A percentile compares a stretch with the other conserved stretches of the same genome.
These are phyloP conservation scores for Heterotilapia buettikoferi DNA, from an alignment of 2,113 vertebrate genomes.

Conservation along the genomic window DNA sequence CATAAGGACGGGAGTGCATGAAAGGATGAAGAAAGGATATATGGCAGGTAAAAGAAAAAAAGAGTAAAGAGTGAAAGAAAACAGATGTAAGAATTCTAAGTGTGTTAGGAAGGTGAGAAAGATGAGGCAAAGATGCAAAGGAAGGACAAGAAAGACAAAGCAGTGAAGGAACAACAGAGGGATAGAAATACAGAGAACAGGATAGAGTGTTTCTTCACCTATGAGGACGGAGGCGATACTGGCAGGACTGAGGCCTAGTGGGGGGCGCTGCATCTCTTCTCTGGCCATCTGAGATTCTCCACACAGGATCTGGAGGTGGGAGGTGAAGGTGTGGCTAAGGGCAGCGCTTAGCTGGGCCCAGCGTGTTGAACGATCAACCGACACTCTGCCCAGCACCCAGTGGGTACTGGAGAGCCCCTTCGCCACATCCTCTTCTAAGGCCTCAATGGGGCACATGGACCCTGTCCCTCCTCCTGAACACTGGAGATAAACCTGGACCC, in stretches of 20 bases:
- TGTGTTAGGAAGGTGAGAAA: neutral
- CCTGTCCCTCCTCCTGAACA: neutral
- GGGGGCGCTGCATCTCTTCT: constrained; percentile 27
- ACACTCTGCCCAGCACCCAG: constrained; percentile 32
- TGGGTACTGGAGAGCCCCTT: neutral
- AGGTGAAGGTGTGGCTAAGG: constrained; percentile 34
- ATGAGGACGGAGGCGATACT: constrained; percentile 50
- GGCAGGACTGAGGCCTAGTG: constrained; percentile 38
- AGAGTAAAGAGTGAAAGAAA: neutral
- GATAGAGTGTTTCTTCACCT: constrained; percentile 26
- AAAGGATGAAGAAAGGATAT: neutral
- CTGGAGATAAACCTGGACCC: constrained; percentile 50
- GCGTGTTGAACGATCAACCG: constrained; percentile 5
- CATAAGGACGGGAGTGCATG: neutral
- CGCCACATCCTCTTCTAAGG: constrained; percentile 19
- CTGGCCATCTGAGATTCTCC: neutral
- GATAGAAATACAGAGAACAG: neutral
- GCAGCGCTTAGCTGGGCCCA: constrained; percentile 49
- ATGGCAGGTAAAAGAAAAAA: neutral
- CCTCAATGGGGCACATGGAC: constrained; percentile 29
- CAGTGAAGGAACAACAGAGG: neutral
- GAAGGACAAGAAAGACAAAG: neutral
- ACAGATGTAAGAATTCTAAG: neutral
- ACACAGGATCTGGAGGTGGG: constrained; percentile 50
- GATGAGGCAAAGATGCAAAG: neutral